Evolutionary conservation across 2,797 vertebrate genomes (phyloP), one percentile per base, ranked within the genome.

Genomic region (Sphaeramia orbicularis): DNA sequence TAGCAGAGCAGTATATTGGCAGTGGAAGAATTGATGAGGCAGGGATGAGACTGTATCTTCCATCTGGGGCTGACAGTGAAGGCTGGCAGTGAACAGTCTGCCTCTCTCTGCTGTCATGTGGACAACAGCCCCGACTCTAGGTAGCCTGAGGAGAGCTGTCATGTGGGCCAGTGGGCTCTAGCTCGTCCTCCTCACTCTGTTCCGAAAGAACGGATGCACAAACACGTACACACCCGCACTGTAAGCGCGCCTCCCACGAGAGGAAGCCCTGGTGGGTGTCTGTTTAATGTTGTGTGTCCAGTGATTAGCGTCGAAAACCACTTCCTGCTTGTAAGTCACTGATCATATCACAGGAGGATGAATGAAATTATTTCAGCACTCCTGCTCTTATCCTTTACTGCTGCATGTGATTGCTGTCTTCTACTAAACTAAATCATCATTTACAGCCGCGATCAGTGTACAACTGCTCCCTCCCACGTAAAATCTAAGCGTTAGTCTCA

Each of bases 81-180:
- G 76, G 78, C 85, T 90, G 89, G 88, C 93, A 87, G 84, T 55
- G 71, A 91, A 90, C 90, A 93, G 86, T 81, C 86, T 86, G 86
- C 64, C 43, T 86, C 87, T 84, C 81, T 74, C 80, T 85, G 75
- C 71, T 71, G 84, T 89, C 89, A 82, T 78, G 71, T 80, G 85
- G 77, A 84, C 74, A 80, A 63, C 80, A 83, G 75, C 78, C 70
- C 51, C 76, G 64, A 76, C 72, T 70, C 59, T 51, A 80, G 32
- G 78, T 65, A 78, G 71, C 84, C 81, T 64, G 65, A 86, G 75
- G 86, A 82, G 85, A 84, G 61, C 66, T 65, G 78, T 77, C 71
- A 89, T 82, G 77, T 80, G 88, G 76, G 70, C 84, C 69, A 64
- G 42, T 48, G 60, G 71, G 62, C 65, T 64, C 66, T 48, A 57